Conservation (phyloP, 2,113 vertebrate genomes). For the Meriones unguiculatus region DNA sequence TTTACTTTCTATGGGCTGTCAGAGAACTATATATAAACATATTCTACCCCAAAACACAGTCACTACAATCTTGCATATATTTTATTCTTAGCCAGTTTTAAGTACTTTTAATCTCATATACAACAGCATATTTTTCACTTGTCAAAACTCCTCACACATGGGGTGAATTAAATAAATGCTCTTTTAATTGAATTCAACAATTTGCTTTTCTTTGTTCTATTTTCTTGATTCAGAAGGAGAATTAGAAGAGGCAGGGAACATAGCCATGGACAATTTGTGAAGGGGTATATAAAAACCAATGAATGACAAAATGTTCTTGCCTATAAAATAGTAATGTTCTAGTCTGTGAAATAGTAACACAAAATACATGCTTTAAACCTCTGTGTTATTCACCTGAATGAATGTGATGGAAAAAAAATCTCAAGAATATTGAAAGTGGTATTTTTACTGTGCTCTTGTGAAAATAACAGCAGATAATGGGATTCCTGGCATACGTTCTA, state of each 20-base stretch:
- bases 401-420: constrained; percentile 48
- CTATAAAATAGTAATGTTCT: background rate
- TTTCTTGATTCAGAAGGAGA: background rate
- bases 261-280: background rate
- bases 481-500: background rate
- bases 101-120: background rate
- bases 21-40: background rate
- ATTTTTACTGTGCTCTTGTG: constrained; percentile 5
- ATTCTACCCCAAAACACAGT: background rate
- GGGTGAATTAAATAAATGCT: background rate
- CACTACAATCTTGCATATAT: background rate
- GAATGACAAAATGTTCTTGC: background rate
- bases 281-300: background rate
- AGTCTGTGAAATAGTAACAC: constrained; percentile 11
- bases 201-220: background rate
- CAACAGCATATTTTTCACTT: background rate
- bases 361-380: constrained; percentile 23
- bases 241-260: background rate
- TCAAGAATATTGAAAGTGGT: background rate
- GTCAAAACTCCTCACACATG: background rate
- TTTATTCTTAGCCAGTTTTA: background rate
- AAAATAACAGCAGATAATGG: constrained; percentile 32
- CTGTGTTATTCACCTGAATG: constrained; percentile 32
- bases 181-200: background rate
- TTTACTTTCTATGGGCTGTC: background rate